Evolutionary conservation across 2,797 vertebrate genomes (phyloP).

Genomic region (Hemitrygon akajei): DNA sequence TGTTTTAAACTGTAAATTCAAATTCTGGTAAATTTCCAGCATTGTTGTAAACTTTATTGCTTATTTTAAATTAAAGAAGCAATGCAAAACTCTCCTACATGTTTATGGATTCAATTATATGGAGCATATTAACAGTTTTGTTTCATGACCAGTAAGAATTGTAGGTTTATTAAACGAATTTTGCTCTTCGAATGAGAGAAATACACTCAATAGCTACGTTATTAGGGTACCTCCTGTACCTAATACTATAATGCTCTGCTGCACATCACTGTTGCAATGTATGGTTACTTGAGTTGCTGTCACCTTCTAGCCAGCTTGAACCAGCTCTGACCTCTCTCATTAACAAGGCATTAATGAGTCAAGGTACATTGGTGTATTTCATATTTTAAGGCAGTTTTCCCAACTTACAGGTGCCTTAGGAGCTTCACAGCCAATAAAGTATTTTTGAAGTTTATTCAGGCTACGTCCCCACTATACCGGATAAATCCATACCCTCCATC

Average conservation of each 20-base stretch:
- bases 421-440: not conserved
- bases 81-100: not conserved
- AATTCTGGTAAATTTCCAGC: not conserved
- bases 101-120: not conserved
- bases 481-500: no score
- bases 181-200: not conserved
- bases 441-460: not conserved
- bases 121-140: not conserved
- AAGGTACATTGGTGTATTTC: not conserved
- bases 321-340: no score
- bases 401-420: not conserved
- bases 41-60: not conserved
- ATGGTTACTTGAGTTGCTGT: no score
- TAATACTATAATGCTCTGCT: no score
- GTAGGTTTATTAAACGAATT: not conserved
- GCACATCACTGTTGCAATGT: no score
- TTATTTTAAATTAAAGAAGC: not conserved
- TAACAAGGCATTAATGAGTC: no score
- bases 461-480: no score
- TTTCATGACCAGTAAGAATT: not conserved
- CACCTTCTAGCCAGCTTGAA: no score
- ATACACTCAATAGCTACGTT: not conserved
- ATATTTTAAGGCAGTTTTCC: not conserved
- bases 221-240: no score
- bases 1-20: not conserved